Base-by-base conservation (phyloP, 2,888 invertebrate genomes). In the Camptogramma bilineatum region DNA sequence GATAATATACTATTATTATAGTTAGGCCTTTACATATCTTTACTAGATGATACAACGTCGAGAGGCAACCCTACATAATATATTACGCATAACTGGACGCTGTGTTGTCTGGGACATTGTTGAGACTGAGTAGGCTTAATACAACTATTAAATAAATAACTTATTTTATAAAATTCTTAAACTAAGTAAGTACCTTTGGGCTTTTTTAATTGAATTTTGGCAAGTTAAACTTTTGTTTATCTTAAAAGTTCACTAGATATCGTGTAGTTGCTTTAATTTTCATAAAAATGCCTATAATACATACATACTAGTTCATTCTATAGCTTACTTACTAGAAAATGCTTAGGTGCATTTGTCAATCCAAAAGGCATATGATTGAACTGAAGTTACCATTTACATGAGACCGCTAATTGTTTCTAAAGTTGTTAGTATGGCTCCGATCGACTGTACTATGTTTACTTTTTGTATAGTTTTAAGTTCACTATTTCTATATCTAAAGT, bases 111-210 rank as follows among this genome's bases (percentile, higher is more conserved):
- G 1, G 3, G 13, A 39, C 34, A 39, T 13, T 2, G 4, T 5
- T 34, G 13, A 4, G 3, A 39, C 13, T 3, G 10, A 39, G 3
- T 13, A 13, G 13, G 13, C 10, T 13, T 39, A 39, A 39, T 13
- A 39, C 28, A 39, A 13, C 19, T 39, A 39, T 50, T 19, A 9
- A 57, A 50, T 57, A 57, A 42, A 34, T 56, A 34, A 48, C 19
- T 50, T 21, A 24, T 21, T 47, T 31, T n/a, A 56, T 42, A 9
- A 50, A 39, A 39, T 13, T 13, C 34, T 39, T 39, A 39, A 2
- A 39, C 34, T 39, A 51, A 47, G 57, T 60, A 60, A 60, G 52
- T 60, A 60, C 53, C 28, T 47, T 53, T 50, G 53, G 34, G 39
- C 34, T 47, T 7, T 31, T 17, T 28, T n/a, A 47, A 46, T n/a